Percentiles rank a stretch among this genome's conserved stretches.
Conservation (phyloP, 2,888 invertebrate genomes). For the Melipona bicolor region DNA sequence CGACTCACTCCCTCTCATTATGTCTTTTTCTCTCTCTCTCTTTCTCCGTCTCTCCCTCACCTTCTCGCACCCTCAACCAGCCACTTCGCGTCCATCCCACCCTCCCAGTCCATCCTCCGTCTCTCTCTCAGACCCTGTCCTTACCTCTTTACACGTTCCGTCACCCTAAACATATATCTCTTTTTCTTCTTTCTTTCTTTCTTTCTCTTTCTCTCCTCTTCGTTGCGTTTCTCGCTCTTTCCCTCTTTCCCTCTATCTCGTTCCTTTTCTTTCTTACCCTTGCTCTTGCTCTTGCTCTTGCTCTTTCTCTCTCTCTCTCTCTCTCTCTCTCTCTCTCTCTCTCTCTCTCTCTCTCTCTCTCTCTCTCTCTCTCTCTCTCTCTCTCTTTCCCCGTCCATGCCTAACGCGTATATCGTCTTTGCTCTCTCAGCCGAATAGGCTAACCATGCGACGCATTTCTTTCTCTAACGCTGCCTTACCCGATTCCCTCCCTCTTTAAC, state of each 20-base stretch:
- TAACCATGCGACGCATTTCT: constrained; percentile 37
- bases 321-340: constrained; percentile 15
- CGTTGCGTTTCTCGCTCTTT: constrained; percentile 20
- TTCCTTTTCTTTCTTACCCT: not conserved
- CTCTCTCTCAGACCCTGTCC: constrained; percentile 63
- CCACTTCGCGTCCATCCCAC: constrained; percentile 51
- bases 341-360: constrained; percentile 37
- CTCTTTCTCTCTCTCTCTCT: constrained; percentile 12
- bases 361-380: constrained; percentile 38
- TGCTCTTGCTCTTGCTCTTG: constrained; percentile 27
- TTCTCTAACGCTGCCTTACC: constrained; percentile 46
- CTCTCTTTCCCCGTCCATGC: constrained; percentile 1
- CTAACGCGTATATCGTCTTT: constrained; percentile 37
- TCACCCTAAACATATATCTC: constrained; percentile 63
- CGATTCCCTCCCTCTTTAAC: not conserved
- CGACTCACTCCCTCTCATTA: constrained; percentile 78
- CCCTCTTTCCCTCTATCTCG: constrained; percentile 36
- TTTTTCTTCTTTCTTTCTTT: constrained; percentile 31
- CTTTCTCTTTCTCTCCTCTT: constrained; percentile 30
- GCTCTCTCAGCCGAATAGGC: constrained; percentile 32
- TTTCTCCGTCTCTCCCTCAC: constrained; percentile 38
- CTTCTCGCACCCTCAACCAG: constrained; percentile 47
- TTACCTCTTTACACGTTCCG: constrained; percentile 75
- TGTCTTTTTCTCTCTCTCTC: constrained; percentile 62
- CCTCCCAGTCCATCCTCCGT: constrained; percentile 39